phyloP scores from a whole-genome alignment of 1,140 invertebrate species.

The Penaeus japonicus region DNA sequence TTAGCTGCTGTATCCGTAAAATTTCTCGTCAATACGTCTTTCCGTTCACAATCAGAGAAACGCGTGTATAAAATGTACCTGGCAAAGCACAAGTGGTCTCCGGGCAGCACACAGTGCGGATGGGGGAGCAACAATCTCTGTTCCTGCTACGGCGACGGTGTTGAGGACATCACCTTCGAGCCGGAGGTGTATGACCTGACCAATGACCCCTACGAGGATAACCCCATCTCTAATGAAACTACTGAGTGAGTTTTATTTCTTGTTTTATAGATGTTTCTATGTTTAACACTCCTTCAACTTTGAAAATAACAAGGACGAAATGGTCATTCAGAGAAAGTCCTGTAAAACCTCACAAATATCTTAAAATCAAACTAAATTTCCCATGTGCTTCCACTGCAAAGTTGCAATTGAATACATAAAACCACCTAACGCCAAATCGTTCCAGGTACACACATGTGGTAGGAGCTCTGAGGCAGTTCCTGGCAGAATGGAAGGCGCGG shows the following conservation, averaged over 20 bases:
- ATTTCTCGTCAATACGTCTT: no score
- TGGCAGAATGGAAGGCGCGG: slow-evolving; percentile 30
- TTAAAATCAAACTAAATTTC: not conserved
- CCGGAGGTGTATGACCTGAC: not conserved
- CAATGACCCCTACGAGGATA: slow-evolving; percentile 16
- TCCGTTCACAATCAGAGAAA: not conserved
- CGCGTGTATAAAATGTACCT: slow-evolving; percentile 24
- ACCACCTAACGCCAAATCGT: not conserved
- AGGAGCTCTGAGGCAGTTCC: slow-evolving; percentile 14
- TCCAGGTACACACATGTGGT: slow-evolving; percentile 36
- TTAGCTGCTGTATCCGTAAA: no score
- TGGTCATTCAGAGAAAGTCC: no score
- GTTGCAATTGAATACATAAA: not conserved
- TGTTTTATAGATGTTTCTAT: not conserved
- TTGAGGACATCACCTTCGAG: not conserved
- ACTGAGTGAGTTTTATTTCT: not conserved
- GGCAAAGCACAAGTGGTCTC: slow-evolving; percentile 25
- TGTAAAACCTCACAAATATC: no score
- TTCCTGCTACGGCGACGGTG: slow-evolving; percentile 1
- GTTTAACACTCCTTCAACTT: no score
- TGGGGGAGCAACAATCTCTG: not conserved
- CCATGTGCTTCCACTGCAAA: not conserved
- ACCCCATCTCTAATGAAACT: not conserved
- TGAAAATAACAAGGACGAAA: not conserved
- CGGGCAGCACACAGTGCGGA: not conserved